phyloP scores from a whole-genome alignment of 2,113 vertebrate genomes.

The Forbesichthys papilliferus region DNA sequence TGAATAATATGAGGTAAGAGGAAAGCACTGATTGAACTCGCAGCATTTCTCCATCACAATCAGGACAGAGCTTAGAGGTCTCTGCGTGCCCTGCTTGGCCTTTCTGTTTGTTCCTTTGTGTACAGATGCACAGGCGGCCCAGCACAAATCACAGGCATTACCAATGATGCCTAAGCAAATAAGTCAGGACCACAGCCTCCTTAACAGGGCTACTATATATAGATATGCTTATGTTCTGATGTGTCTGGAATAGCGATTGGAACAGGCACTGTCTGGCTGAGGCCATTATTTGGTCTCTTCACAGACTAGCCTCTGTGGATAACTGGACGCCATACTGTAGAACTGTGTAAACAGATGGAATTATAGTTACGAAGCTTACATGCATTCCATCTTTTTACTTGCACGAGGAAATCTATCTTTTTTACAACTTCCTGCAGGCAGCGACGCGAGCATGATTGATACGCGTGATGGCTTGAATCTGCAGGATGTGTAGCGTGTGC shows the following conservation, averaged over 20 bases:
- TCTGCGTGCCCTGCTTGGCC: slow-evolving; percentile 9
- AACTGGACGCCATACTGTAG: neutral
- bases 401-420: slow-evolving; percentile 26
- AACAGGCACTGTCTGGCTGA: slow-evolving; percentile 1
- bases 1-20: slow-evolving; percentile 7
- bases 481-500: slow-evolving; percentile 15
- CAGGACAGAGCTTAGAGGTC: slow-evolving; percentile 22
- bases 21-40: slow-evolving; percentile 12
- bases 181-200: slow-evolving; percentile 14
- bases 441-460: slow-evolving; percentile 38
- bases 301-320: neutral
- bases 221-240: slow-evolving; percentile 5
- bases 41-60: slow-evolving; percentile 18
- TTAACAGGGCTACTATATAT: slow-evolving; percentile 23
- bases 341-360: slow-evolving; percentile 31
- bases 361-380: slow-evolving; percentile 11
- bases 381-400: slow-evolving; percentile 19
- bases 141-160: slow-evolving; percentile 21
- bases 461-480: slow-evolving; percentile 10
- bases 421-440: slow-evolving; percentile 41
- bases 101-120: slow-evolving; percentile 19
- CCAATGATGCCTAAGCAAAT: slow-evolving; percentile 14
- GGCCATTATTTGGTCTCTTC: neutral
- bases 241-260: slow-evolving; percentile 1
- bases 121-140: slow-evolving; percentile 17